Percentiles rank a stretch among this genome's conserved stretches.
Conservation (phyloP, 2,888 invertebrate genomes). For the Drosophila maculinotata region DNA sequence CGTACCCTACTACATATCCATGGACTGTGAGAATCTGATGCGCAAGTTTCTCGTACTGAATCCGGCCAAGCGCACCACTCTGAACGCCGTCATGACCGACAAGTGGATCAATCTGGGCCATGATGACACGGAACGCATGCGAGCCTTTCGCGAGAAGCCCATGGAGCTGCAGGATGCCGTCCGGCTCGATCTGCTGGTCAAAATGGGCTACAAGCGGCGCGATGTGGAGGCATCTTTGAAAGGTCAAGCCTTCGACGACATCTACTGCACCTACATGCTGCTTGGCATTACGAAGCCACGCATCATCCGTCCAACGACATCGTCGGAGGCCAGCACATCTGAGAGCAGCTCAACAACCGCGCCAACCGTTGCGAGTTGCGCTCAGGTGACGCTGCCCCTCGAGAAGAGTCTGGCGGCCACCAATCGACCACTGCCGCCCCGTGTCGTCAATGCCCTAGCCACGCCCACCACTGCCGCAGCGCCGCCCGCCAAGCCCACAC, state of each 20-base stretch:
- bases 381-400: constrained; percentile 39
- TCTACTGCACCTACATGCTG: constrained; percentile 98
- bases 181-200: constrained; percentile 88
- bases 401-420: constrained; percentile 40
- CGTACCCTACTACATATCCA: constrained; percentile 99
- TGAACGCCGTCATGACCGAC: constrained; percentile 95
- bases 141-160: constrained; percentile 60
- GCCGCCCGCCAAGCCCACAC: constrained; percentile 87
- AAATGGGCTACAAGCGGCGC: constrained; percentile 96
- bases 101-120: constrained; percentile 99
- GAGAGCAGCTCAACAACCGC: constrained; percentile 20
- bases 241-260: constrained; percentile 98
- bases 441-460: constrained; percentile 43
- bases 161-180: constrained; percentile 60
- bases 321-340: constrained; percentile 9
- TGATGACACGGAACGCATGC: constrained; percentile 96
- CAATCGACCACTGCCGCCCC: constrained; percentile 51
- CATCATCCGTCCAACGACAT: constrained; percentile 6
- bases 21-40: constrained; percentile 99
- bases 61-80: constrained; percentile 97
- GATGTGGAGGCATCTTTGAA: constrained; percentile 97
- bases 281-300: constrained; percentile 86
- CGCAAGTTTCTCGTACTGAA: constrained; percentile 99
- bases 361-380: constrained; percentile 39
- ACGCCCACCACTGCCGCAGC: constrained; percentile 21